Base-by-base conservation (phyloP, 1,140 invertebrate genomes). In the Drosophila nasuta region DNA sequence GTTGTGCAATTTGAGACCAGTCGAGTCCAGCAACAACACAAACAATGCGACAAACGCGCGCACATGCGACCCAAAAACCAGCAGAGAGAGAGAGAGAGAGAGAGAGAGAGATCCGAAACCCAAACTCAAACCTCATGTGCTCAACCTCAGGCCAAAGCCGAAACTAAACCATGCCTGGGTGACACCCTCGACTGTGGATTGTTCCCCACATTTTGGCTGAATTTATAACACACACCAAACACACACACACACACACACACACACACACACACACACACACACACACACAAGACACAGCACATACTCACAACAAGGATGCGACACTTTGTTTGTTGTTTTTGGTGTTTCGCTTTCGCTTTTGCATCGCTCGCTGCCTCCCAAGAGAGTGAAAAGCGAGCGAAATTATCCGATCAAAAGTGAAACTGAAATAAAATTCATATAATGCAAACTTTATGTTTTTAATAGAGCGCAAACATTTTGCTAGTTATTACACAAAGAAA, bases 1-100 rank as follows among this genome's bases (percentile, higher is more conserved):
- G 63, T 66, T 64, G 45, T 80, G 82, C 77, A 83, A 87, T 73
- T 66, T 52, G 76, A 82, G 72, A 74, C 66, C 51, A 58, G 49
- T 28, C 41, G 10, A 38, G 20, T 20, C 20, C 20, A 20, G 20
- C 11, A 57, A 59, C 45, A 15, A 20, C 71, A 51, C 30, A 68
- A 33, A 48, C 28, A 60, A 49, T 58, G 59, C 63, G 51, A 66
- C 63, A 54, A 59, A 49, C 46, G 57, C 52, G 17, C 25, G n/a
- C 33, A 43, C n/a, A 25, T 3, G 59, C 7, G 28, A 52, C 11
- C 25, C 20, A 52, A 30, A 5, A 20, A 20, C 20, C 20, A 20
- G 20, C 20, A 20, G 20, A 20, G 20, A 3, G 20, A 20, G 20
- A 20, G 20, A 20, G 17, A 20, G 17, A 15, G 15, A 15, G 15